phyloP scores from a whole-genome alignment of 2,888 invertebrate species.

The Chloromyia formosa region DNA sequence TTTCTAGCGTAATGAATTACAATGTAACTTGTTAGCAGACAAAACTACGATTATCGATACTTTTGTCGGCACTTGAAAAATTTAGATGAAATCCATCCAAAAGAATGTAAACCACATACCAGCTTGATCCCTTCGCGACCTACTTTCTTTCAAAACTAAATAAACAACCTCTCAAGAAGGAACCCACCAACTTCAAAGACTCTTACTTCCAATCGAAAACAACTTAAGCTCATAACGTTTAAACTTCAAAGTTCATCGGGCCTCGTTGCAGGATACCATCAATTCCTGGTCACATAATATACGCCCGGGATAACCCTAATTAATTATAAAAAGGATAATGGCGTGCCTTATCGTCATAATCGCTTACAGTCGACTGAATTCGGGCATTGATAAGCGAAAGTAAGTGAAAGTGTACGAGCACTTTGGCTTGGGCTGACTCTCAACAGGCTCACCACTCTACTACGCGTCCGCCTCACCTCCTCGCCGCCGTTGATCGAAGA shows the following conservation, averaged over 20 bases:
- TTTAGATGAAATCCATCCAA: too few relatives aligned
- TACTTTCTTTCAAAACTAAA: too few relatives aligned
- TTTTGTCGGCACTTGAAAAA: too few relatives aligned
- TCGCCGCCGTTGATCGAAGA: not conserved
- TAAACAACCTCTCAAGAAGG: too few relatives aligned
- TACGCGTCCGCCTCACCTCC: too few relatives aligned
- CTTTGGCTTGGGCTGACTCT: not conserved
- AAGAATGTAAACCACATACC: too few relatives aligned
- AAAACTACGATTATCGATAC: too few relatives aligned
- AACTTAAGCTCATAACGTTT: not conserved
- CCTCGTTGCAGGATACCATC: not conserved
- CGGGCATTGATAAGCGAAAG: constrained; percentile 23
- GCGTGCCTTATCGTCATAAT: constrained; percentile 38
- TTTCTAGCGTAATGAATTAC: too few relatives aligned
- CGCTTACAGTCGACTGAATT: constrained; percentile 31
- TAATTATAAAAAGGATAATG: constrained; percentile 39
- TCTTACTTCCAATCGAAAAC: not conserved
- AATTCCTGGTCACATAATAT: constrained; percentile 14
- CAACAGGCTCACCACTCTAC: not conserved
- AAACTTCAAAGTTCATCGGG: constrained; percentile 21
- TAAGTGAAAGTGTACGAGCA: constrained; percentile 4
- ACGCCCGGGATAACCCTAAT: constrained; percentile 22
- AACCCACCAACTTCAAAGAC: too few relatives aligned
- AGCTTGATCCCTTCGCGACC: too few relatives aligned
- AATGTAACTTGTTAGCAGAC: too few relatives aligned